Evolutionary conservation across 2,888 invertebrate genomes (phyloP).

Genomic region (Alentia gelatinosa): DNA sequence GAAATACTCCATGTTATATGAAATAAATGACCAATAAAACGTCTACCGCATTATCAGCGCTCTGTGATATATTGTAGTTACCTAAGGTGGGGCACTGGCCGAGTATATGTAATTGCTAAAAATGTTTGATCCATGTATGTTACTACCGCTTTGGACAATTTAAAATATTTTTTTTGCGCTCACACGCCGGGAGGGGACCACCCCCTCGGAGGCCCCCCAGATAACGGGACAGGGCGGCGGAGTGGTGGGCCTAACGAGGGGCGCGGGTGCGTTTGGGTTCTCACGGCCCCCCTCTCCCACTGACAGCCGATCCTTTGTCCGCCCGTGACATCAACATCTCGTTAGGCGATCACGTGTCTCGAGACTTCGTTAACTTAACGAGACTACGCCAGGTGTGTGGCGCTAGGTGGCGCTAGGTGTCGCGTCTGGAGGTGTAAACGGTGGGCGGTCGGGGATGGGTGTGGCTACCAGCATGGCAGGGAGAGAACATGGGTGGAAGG

Average conservation of each 20-base stretch:
- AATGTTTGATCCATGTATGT: no score
- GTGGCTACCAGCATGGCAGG: background rate
- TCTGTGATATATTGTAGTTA: no score
- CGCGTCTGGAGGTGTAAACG: background rate
- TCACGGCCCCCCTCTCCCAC: background rate
- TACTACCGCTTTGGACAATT: no score
- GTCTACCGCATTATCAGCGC: no score
- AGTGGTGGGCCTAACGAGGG: background rate
- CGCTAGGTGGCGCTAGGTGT: background rate
- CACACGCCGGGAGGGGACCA: no score
- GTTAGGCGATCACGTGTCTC: background rate
- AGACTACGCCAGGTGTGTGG: slow-evolving; percentile 8
- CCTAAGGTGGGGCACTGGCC: no score
- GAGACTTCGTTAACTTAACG: slow-evolving; percentile 47
- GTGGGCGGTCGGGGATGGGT: background rate
- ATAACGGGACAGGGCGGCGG: background rate
- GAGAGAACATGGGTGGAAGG: background rate
- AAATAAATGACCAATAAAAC: no score
- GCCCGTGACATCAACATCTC: slow-evolving; percentile 45
- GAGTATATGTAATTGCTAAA: no score
- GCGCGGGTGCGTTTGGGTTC: background rate
- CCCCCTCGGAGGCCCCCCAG: background rate
- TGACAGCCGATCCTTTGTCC: slow-evolving; percentile 30
- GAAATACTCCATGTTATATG: no score
- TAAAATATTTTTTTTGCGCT: no score